Evolutionary conservation across 1,140 invertebrate species (phyloP).

Genomic region (Laodelphax striatellus): DNA sequence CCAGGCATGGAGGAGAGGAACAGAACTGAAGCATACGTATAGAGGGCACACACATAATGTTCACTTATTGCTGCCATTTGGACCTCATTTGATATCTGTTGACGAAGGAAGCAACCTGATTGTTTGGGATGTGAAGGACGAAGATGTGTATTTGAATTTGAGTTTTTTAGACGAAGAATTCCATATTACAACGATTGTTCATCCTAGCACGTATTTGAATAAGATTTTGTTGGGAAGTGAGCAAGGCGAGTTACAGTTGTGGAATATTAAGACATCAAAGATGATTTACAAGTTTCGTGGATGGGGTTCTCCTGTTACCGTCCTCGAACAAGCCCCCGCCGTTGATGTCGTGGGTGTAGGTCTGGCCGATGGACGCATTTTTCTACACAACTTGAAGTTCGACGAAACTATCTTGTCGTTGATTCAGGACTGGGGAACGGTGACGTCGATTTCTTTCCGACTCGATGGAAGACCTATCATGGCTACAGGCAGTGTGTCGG

Average conservation of each 20-base stretch:
- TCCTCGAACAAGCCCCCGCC: constrained; percentile 74
- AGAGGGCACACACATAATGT: constrained; percentile 61
- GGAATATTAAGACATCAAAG: constrained; percentile 76
- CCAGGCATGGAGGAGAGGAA: constrained; percentile 78
- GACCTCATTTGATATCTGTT: constrained; percentile 69
- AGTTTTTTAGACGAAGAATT: constrained; percentile 62
- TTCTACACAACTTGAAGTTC: constrained; percentile 79
- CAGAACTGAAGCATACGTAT: constrained; percentile 73
- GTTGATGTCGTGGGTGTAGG: constrained; percentile 84
- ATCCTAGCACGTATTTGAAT: constrained; percentile 89
- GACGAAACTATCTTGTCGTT: constrained; percentile 80
- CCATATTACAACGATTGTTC: constrained; percentile 63
- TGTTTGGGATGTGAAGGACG: constrained; percentile 76
- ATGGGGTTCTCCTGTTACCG: constrained; percentile 56
- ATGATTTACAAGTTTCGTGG: constrained; percentile 71
- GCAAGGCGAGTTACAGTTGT: constrained; percentile 78
- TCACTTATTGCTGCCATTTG: constrained; percentile 75
- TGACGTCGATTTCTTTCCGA: constrained; percentile 75
- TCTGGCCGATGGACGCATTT: constrained; percentile 65
- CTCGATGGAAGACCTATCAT: constrained; percentile 78
- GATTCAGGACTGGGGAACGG: constrained; percentile 83
- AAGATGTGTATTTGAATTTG: constrained; percentile 52
- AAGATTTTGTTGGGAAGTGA: constrained; percentile 87
- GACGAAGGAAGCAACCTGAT: constrained; percentile 66
- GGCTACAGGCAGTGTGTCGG: constrained; percentile 64